Base-by-base conservation (phyloP, 2,113 vertebrate genomes). In the Ictidomys tridecemlineatus region DNA sequence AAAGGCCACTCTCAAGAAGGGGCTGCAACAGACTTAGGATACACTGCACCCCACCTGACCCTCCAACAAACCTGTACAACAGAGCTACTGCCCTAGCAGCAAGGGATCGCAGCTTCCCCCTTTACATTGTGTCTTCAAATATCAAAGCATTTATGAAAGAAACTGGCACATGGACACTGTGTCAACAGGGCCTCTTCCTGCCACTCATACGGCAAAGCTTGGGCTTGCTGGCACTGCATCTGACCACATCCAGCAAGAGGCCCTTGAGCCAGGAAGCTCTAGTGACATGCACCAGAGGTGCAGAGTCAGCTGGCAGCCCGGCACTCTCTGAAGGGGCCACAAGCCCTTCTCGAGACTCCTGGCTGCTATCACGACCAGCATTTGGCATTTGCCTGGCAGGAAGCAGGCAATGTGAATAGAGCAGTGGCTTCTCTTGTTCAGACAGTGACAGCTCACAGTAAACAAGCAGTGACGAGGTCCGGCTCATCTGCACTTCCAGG, bases 151-250 rank as follows among this genome's bases (percentile, higher is more conserved):
- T 89, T 65, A 42, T 69, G 69, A 61, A 82, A 95, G 94, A 73
- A 69, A 42, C 94, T 12, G 34, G 95, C 45, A 30, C 77, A 88
- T 14, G 63, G 14, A 24, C 67, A 61, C 37, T 22, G 34, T 61
- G 80, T 92, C n/a, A 6, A 85, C 95, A 94, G 95, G 10, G 61
- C 58, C 80, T 83, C 95, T 89, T 94, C 95, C 97, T 93, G 90
- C 93, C 45, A 0, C 95, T 26, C 0, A 85, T 0, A 5, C n/a
- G 93, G 92, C 90, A 32, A 1, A 93, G 56, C 10, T 73, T 11
- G 69, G 87, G 83, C 78, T 56, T 53, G 18, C 65, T 39, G 12
- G 63, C 6, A 11, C 28, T 58, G 80, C 5, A 8, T 30, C 84
- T 34, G 69, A 70, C 14, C 2, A 14, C 8, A 6, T 72, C 70